These are phyloP conservation scores for Drosophila littoralis DNA, from an alignment of 1,140 invertebrate genomes.

Conservation along the genomic window DNA sequence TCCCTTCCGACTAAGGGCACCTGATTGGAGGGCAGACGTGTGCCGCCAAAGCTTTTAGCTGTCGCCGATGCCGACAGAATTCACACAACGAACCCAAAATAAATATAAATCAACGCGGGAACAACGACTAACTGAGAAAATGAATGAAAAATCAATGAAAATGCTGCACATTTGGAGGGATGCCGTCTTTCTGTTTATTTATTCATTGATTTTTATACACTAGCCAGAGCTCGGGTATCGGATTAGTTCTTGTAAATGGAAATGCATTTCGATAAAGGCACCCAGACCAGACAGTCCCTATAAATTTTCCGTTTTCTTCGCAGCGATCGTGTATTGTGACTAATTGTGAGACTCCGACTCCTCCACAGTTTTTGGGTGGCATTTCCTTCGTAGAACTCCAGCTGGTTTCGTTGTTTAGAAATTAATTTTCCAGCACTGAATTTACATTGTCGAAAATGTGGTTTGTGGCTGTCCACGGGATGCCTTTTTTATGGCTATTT, in stretches of 20 bases:
- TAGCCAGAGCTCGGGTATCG: slow-evolving; percentile 43
- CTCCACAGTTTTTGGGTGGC: slow-evolving; percentile 55
- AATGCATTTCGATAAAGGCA: slow-evolving; percentile 73
- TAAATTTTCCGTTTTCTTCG: slow-evolving; percentile 28
- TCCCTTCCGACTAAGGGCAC: slow-evolving; percentile 5
- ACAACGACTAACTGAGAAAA: slow-evolving; percentile 16
- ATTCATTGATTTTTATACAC: slow-evolving; percentile 79
- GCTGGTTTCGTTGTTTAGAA: slow-evolving; percentile 68
- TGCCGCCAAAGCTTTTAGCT: slow-evolving; percentile 57
- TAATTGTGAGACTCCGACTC: slow-evolving; percentile 58
- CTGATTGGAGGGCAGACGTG: slow-evolving; percentile 30
- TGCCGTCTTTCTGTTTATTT: slow-evolving; percentile 71
- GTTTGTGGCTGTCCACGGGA: slow-evolving; percentile 11
- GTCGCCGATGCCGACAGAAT: slow-evolving; percentile 39
- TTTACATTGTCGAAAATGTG: slow-evolving; percentile 47
- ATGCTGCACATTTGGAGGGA: slow-evolving; percentile 37
- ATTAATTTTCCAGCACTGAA: slow-evolving; percentile 64
- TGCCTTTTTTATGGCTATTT: slow-evolving; percentile 33
- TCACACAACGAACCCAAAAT: slow-evolving; percentile 47
- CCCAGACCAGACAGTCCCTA: slow-evolving; percentile 7
- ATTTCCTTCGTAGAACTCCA: slow-evolving; percentile 68
- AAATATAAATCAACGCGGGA: slow-evolving; percentile 47
- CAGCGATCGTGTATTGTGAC: slow-evolving; percentile 47
- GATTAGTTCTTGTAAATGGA: slow-evolving; percentile 73
- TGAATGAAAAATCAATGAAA: slow-evolving; percentile 36